Evolutionary conservation across 2,888 invertebrate species (phyloP), one percentile per base, ranked within the genome.

Genomic region (Taphrorychus bicolor): DNA sequence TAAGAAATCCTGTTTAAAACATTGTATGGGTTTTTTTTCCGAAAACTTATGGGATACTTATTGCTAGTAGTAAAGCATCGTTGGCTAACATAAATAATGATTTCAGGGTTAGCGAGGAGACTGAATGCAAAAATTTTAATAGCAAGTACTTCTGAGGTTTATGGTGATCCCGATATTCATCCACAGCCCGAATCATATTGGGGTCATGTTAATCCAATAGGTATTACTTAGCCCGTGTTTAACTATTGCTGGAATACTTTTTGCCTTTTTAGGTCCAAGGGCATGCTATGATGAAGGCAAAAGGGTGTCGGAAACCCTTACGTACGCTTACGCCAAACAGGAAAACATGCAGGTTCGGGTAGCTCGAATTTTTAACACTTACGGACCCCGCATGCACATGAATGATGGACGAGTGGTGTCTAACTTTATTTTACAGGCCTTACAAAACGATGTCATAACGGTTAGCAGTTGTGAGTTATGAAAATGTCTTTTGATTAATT

Each of bases 281-380:
- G 96, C 98, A 0, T 99, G 99, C 82, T 99, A 99, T 78, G 99
- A 99, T 80, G 99, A 99, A 84, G 98, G 98, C n/a, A 99, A 99
- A 83, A 86, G 99, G 59, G 97, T 98, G 0, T 93, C 98, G 0
- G 99, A 99, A 83, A 95, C 98, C 0, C 85, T 99, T 65, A 90
- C 91, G 74, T 98, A 97, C 82, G 97, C 99, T 0, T 99, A 99
- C 82, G 93, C 95, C 14, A 96, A 97, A 79, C 98, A 98, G 86
- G 98, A 99, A 81, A 93, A 93, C 54, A 94, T 99, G 21, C 88
- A 93, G 49, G 96, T 99, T 0, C 86, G 98, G 58, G 97, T 99
- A 5, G 99, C 99, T 1, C 87, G 99, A 72, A 99, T 99, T 75
- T 99, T 99, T 83, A 99, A 99, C 82, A 99, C 99, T 0, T 99